A percentile compares a stretch with the other conserved stretches of the same genome.
Conservation (phyloP, 2,797 vertebrate genomes). For the Neomorphus geoffroyi region DNA sequence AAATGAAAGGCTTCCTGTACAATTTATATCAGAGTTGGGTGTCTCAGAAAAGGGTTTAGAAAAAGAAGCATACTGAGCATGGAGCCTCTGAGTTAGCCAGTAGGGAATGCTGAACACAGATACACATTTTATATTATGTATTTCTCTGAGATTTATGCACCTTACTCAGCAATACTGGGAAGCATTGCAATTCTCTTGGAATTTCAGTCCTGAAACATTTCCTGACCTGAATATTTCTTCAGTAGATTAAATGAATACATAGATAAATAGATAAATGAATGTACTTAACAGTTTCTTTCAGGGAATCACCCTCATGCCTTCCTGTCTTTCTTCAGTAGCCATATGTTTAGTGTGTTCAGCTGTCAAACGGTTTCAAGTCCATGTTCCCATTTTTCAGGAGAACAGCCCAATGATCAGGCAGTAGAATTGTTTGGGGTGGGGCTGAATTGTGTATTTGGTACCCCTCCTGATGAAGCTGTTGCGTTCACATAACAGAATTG, state of each 20-base stretch:
- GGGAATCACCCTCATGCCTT: background rate
- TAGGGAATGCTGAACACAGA: slow-evolving; percentile 21
- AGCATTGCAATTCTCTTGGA: background rate
- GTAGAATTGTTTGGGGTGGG: background rate
- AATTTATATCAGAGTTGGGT: background rate
- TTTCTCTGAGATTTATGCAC: background rate
- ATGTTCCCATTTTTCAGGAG: background rate
- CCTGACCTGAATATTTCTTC: background rate
- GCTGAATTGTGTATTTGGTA: fast-evolving
- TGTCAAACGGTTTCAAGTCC: background rate
- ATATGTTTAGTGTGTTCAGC: background rate
- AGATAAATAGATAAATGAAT: too few species aligned
- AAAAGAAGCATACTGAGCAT: background rate
- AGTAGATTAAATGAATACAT: background rate
- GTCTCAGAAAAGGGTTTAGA: background rate
- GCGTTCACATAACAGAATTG: background rate
- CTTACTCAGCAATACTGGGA: slow-evolving; percentile 25
- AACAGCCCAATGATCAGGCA: background rate
- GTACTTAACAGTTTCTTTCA: background rate
- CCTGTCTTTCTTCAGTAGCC: background rate
- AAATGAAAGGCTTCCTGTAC: background rate
- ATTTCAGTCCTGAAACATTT: background rate
- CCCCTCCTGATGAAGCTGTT: background rate
- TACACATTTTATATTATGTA: slow-evolving; percentile 2
- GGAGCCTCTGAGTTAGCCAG: background rate